Percentiles rank a stretch among this genome's conserved stretches.
Evolutionary conservation across 2,797 vertebrate genomes (phyloP).

Genomic region (Fundulus diaphanus): DNA sequence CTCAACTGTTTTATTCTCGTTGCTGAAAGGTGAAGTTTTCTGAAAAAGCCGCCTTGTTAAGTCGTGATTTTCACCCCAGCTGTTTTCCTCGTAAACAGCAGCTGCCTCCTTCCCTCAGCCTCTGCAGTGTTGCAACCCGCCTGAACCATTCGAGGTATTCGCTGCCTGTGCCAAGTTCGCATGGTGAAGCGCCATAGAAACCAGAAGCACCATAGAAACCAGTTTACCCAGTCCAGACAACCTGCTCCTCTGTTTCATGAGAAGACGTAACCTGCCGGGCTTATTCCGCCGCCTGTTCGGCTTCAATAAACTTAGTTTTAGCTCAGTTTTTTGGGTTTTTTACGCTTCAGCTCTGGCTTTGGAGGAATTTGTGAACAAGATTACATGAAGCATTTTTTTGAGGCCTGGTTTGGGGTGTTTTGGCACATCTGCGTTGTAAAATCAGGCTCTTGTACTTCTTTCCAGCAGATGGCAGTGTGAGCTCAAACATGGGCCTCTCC

Average conservation of each 20-base stretch:
- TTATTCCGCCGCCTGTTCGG: not conserved
- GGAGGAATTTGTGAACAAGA: not conserved
- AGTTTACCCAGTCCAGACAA: slow-evolving; percentile 48
- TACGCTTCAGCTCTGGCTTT: accelerated
- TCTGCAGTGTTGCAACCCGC: slow-evolving; percentile 14
- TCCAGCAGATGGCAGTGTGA: slow-evolving; percentile 62
- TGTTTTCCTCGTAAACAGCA: slow-evolving; percentile 6
- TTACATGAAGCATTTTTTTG: slow-evolving; percentile 5
- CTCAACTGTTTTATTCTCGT: not conserved
- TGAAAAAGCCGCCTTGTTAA: slow-evolving; percentile 1
- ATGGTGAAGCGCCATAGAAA: slow-evolving; percentile 51
- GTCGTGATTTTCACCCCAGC: slow-evolving; percentile 1
- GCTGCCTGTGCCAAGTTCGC: slow-evolving; percentile 8
- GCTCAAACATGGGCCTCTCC: slow-evolving; percentile 17
- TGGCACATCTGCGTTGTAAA: slow-evolving; percentile 28
- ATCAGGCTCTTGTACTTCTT: not conserved
- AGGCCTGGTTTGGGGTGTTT: slow-evolving; percentile 50
- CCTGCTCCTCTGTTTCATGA: slow-evolving; percentile 19
- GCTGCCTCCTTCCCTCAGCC: slow-evolving; percentile 3
- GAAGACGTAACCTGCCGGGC: not conserved
- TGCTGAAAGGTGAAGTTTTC: not conserved
- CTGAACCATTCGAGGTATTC: slow-evolving; percentile 47
- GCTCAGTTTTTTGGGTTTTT: accelerated
- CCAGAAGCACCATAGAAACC: slow-evolving; percentile 63
- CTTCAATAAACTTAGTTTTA: accelerated